These are phyloP conservation scores for Macrophya annulata DNA, from an alignment of 2,888 invertebrate genomes.

Conservation along the genomic window DNA sequence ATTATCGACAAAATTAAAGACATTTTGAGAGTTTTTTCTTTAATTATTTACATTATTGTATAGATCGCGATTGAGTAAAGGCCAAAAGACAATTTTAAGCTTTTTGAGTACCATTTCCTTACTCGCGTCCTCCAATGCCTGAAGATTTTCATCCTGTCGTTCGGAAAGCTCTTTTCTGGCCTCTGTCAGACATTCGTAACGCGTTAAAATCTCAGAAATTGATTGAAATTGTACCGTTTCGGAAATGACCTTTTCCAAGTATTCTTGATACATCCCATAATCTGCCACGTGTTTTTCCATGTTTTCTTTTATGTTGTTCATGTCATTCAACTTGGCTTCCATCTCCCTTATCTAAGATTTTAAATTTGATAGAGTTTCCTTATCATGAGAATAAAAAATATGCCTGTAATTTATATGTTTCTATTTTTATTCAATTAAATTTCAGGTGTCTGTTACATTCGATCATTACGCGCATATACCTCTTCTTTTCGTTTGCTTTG, in stretches of 20 bases:
- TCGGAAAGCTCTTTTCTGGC: constrained; percentile 82
- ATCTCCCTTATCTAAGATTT: constrained; percentile 79
- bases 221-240: constrained; percentile 82
- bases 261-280: constrained; percentile 84
- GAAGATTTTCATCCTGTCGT: constrained; percentile 82
- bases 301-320: constrained; percentile 80
- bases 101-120: constrained; percentile 80
- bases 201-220: constrained; percentile 84
- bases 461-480: constrained; percentile 61
- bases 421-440: neutral
- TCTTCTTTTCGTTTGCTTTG: constrained; percentile 80
- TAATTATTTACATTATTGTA: neutral
- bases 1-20: neutral
- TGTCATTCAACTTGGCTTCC: constrained; percentile 79
- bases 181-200: constrained; percentile 84
- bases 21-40: constrained; percentile 8
- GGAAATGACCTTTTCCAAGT: constrained; percentile 82
- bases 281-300: constrained; percentile 83
- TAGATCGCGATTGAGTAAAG: neutral
- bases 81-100: neutral
- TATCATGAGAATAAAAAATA: neutral
- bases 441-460: neutral
- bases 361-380: neutral
- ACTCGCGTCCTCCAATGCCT: constrained; percentile 82
- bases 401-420: neutral